Evolutionary conservation across 2,888 invertebrate species (phyloP).

Genomic region (Drosophila picticornis): DNA sequence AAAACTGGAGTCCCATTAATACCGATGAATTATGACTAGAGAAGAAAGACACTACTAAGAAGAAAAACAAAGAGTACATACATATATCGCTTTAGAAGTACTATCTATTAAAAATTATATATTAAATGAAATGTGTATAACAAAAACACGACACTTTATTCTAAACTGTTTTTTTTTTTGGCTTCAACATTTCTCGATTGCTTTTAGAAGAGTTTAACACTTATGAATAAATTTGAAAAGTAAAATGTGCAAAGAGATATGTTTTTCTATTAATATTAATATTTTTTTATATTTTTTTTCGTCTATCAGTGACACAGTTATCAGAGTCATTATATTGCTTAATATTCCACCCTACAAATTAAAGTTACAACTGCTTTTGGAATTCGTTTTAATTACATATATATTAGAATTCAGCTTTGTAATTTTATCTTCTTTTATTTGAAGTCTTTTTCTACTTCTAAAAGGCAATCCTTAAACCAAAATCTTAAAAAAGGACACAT

Average conservation of each 20-base stretch:
- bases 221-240: slow-evolving; percentile 1
- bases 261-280: neutral
- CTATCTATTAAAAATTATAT: slow-evolving; percentile 22
- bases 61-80: neutral
- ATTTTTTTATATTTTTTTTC: neutral
- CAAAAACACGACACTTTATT: neutral
- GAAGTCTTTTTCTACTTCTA: too few species aligned
- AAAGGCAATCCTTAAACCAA: too few species aligned
- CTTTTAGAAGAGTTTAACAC: neutral
- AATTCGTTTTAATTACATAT: too few species aligned
- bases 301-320: neutral
- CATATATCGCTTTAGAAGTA: slow-evolving; percentile 34
- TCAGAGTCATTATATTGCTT: too few species aligned
- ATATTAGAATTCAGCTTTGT: too few species aligned
- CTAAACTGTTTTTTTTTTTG: neutral
- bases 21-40: slow-evolving; percentile 25
- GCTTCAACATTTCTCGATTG: neutral
- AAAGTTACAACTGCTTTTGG: too few species aligned
- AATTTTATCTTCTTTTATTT: too few species aligned
- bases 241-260: neutral
- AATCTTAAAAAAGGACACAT: too few species aligned
- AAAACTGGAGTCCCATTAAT: slow-evolving; percentile 16
- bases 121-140: slow-evolving; percentile 6
- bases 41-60: slow-evolving; percentile 20
- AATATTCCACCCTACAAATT: too few species aligned